These are phyloP conservation scores for Mico argentatus DNA, from an alignment of 2,797 vertebrate species.

Conservation along the genomic window DNA sequence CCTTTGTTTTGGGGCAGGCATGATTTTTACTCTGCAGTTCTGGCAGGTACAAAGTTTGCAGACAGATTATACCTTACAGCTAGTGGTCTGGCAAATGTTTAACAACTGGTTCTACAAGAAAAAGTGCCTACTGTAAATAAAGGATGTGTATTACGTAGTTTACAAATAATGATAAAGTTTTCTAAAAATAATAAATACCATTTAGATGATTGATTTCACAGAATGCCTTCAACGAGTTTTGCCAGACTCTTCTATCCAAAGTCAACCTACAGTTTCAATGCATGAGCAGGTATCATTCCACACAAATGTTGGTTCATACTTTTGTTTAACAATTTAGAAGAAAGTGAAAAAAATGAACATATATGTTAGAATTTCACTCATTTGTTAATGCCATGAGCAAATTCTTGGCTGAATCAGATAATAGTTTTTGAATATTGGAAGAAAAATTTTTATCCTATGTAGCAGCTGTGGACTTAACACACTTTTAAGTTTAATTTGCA, in stretches of 20 bases:
- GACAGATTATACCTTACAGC: background rate
- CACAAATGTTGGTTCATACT: background rate
- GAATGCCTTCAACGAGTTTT: background rate
- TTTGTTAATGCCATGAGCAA: background rate
- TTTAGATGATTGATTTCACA: background rate
- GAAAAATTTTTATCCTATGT: background rate
- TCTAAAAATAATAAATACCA: background rate
- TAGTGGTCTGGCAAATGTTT: background rate
- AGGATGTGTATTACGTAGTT: background rate
- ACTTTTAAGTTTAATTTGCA: background rate
- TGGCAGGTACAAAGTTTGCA: background rate
- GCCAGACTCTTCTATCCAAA: background rate
- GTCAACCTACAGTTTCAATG: background rate
- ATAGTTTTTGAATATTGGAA: background rate
- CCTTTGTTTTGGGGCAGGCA: background rate
- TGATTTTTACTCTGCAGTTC: background rate
- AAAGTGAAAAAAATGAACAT: background rate
- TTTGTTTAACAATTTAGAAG: background rate
- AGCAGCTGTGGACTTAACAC: background rate
- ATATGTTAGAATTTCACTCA: background rate
- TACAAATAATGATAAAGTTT: background rate
- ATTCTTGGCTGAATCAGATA: constrained; percentile 3
- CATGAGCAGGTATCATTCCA: background rate
- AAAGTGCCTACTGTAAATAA: background rate
- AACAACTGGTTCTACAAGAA: background rate